These are phyloP conservation scores for Melanophora roralis DNA, from an alignment of 2,888 invertebrate species.

Conservation along the genomic window DNA sequence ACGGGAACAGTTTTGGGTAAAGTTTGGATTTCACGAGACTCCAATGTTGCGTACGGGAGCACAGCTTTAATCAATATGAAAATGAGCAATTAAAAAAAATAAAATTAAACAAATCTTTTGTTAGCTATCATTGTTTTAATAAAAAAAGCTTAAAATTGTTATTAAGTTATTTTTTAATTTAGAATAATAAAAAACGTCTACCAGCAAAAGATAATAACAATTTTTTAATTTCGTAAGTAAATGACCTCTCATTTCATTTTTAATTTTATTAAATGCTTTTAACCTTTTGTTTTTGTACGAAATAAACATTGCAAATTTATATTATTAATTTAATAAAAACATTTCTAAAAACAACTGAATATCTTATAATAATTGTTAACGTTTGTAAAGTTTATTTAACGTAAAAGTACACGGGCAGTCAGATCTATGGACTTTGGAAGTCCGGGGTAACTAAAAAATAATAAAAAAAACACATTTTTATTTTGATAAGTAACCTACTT, in stretches of 20 bases:
- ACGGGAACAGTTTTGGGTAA: too few species aligned
- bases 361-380: too few species aligned
- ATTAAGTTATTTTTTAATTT: background rate
- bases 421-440: background rate
- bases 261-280: background rate
- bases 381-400: conserved; percentile 22
- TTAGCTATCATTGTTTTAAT: too few species aligned
- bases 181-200: background rate
- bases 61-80: too few species aligned
- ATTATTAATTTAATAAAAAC: background rate
- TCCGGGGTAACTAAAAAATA: background rate
- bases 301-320: conserved; percentile 32
- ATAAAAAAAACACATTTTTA: background rate
- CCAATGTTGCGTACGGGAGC: too few species aligned
- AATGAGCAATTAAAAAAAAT: too few species aligned
- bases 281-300: background rate
- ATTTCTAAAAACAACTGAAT: background rate
- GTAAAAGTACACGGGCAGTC: background rate
- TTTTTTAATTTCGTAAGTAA: conserved; percentile 19
- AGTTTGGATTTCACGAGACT: too few species aligned
- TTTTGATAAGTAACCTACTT: conserved; percentile 50
- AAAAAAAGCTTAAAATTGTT: background rate
- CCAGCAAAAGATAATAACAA: background rate
- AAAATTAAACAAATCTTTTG: background rate
- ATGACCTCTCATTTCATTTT: conserved; percentile 44